A percentile compares a stretch with the other conserved stretches of the same genome.
Conservation (phyloP, 2,113 vertebrate genomes). For the Lampris incognitus region DNA sequence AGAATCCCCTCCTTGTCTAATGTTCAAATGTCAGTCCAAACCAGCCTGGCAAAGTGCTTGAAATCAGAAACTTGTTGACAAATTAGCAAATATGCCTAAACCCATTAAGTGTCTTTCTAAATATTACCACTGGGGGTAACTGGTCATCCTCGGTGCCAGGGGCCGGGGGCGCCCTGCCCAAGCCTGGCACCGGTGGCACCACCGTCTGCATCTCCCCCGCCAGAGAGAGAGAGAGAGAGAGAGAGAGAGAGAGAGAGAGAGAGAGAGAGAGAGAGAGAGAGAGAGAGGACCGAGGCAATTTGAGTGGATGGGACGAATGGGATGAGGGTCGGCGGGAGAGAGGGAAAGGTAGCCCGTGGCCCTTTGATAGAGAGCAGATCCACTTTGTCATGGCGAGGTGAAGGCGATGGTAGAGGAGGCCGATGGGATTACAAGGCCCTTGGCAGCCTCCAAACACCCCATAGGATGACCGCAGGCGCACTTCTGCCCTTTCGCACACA, state of each 20-base stretch:
- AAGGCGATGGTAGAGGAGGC: constrained; percentile 50
- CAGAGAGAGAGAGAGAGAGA: too few relatives aligned
- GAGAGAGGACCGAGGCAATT: constrained; percentile 39
- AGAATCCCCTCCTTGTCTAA: neutral
- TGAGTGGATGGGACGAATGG: constrained; percentile 51
- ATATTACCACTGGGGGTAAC: constrained; percentile 48
- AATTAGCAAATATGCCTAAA: constrained; percentile 70
- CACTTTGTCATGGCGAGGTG: constrained; percentile 74
- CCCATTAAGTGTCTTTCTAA: constrained; percentile 64
- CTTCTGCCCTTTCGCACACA: neutral
- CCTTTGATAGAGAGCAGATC: constrained; percentile 72
- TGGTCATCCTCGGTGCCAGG: constrained; percentile 53
- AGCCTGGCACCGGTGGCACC: constrained; percentile 16
- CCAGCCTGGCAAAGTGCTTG: constrained; percentile 37
- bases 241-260: constrained; percentile 26
- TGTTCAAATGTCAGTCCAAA: constrained; percentile 39
- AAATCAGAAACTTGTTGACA: constrained; percentile 67
- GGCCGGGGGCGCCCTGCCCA: constrained; percentile 12
- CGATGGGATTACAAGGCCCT: constrained; percentile 58
- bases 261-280: too few relatives aligned
- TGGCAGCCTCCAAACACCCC: constrained; percentile 48
- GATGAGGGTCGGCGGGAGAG: constrained; percentile 44
- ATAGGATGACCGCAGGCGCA: constrained; percentile 43
- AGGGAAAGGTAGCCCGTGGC: constrained; percentile 58
- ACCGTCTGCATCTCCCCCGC: constrained; percentile 27